Evolutionary conservation across 2,113 vertebrate genomes (phyloP).

Genomic region (Leiothrix lutea): DNA sequence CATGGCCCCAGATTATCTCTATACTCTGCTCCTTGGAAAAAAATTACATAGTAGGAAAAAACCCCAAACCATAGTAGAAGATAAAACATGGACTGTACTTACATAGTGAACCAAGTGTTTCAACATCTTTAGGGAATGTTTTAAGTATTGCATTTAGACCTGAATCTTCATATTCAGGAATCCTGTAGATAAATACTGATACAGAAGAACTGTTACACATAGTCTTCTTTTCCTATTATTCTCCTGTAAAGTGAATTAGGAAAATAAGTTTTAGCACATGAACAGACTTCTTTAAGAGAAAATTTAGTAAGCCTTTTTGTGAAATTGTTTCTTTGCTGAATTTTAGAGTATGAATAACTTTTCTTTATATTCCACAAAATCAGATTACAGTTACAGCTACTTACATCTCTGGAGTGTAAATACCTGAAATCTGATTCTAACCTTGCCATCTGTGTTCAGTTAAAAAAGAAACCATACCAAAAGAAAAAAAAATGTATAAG

Average conservation of each 20-base stretch:
- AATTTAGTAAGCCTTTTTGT: conserved; percentile 31
- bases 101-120: neutral
- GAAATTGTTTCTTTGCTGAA: conserved; percentile 23
- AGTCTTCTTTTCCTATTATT: neutral
- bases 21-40: neutral
- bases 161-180: neutral
- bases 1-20: neutral
- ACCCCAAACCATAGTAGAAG: neutral
- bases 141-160: neutral
- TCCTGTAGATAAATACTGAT: neutral
- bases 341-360: conserved; percentile 12
- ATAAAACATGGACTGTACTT: neutral
- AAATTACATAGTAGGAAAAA: neutral
- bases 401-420: conserved; percentile 2
- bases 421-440: neutral
- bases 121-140: neutral
- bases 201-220: neutral
- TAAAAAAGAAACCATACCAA: neutral
- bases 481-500: neutral
- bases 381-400: neutral
- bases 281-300: neutral
- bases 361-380: conserved; percentile 25
- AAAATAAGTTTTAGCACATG: conserved; percentile 6
- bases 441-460: neutral
- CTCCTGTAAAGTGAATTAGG: neutral